These are phyloP conservation scores for Lineus longissimus DNA, from an alignment of 1,140 invertebrate genomes.

Conservation along the genomic window DNA sequence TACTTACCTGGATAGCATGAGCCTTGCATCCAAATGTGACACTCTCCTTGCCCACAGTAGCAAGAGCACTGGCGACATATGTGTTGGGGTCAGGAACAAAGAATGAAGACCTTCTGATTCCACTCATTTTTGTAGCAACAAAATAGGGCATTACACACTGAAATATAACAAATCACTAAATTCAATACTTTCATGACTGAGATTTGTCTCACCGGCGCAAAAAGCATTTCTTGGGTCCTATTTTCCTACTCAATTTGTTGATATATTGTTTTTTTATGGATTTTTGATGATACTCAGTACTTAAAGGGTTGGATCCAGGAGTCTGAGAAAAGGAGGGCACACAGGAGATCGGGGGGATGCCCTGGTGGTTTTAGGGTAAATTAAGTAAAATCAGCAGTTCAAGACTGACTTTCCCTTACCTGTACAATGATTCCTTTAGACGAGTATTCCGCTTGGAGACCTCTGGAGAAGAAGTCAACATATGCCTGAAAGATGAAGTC, in stretches of 20 bases:
- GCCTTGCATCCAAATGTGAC: conserved; percentile 34
- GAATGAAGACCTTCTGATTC: conserved; percentile 73
- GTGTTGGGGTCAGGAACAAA: conserved; percentile 73
- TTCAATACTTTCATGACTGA: background rate
- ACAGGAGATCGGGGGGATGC: too few relatives aligned
- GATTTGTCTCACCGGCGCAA: too few relatives aligned
- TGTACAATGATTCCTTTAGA: conserved; percentile 68
- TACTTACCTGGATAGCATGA: conserved; percentile 37
- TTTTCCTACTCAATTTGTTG: too few relatives aligned
- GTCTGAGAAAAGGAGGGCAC: too few relatives aligned
- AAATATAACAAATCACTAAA: conserved; percentile 46
- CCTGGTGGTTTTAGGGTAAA: too few relatives aligned
- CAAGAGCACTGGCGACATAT: conserved; percentile 74
- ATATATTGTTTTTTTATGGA: too few relatives aligned
- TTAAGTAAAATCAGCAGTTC: too few relatives aligned
- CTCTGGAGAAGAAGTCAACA: conserved; percentile 78
- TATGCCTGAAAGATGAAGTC: conserved; percentile 63
- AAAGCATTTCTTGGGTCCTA: too few relatives aligned
- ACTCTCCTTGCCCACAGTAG: conserved; percentile 54
- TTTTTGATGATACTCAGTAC: too few relatives aligned
- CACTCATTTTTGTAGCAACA: conserved; percentile 90
- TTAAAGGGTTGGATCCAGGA: too few relatives aligned
- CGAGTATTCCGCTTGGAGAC: conserved; percentile 74
- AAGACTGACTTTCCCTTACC: conserved; percentile 29
- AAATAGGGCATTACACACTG: conserved; percentile 84